A percentile compares a stretch with the other conserved stretches of the same genome.
phyloP scores from a whole-genome alignment of 2,797 vertebrate species.

The Adelosebastes latens region DNA sequence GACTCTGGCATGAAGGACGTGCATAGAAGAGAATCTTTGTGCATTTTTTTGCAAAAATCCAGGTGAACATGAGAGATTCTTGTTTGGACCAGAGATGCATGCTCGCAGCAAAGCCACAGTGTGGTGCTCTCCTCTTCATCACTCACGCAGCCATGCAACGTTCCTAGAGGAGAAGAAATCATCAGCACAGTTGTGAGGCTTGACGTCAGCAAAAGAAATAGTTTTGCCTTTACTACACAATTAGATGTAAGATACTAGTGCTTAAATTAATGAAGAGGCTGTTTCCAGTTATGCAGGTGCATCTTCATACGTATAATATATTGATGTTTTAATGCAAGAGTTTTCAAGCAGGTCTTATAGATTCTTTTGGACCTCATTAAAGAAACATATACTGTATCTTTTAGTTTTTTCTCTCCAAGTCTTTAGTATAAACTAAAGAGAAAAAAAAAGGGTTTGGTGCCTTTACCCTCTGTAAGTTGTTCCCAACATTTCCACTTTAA shows the following conservation, averaged over 20 bases:
- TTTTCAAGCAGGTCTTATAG: not conserved
- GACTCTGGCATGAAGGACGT: slow-evolving; percentile 53
- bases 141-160: not conserved
- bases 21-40: not conserved
- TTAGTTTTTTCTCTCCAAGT: not conserved
- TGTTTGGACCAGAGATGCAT: slow-evolving; percentile 16
- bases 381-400: not conserved
- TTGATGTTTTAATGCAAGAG: not conserved
- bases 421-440: not conserved
- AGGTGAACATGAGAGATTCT: not conserved
- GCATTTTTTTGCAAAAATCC: slow-evolving; percentile 5
- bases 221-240: not conserved
- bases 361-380: not conserved
- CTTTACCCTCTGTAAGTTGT: not conserved
- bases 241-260: not conserved
- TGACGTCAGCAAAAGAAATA: not conserved
- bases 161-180: not conserved
- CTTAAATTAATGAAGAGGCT: not conserved
- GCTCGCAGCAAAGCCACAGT: not conserved
- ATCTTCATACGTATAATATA: too few species aligned
- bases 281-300: not conserved
- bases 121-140: not conserved
- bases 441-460: not conserved
- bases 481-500: not conserved
- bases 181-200: not conserved